These are phyloP conservation scores for Ormyrus thymus DNA, from an alignment of 2,888 invertebrate species.

Conservation along the genomic window DNA sequence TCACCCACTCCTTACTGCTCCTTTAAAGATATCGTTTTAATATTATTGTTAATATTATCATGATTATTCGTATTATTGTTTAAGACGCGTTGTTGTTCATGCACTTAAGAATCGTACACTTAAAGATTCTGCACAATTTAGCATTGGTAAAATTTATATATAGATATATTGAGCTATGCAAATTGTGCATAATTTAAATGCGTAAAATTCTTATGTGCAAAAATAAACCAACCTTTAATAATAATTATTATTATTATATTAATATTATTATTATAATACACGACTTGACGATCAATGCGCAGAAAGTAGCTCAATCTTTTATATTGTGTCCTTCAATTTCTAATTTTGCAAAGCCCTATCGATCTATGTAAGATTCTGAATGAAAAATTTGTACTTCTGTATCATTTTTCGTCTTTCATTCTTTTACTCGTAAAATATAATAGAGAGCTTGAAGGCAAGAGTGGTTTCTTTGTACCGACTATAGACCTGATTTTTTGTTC, in stretches of 20 bases:
- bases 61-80: conserved; percentile 10
- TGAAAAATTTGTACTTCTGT: conserved; percentile 72
- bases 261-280: conserved; percentile 50
- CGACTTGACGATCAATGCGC: conserved; percentile 53
- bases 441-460: conserved; percentile 75
- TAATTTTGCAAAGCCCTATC: conserved; percentile 42
- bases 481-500: conserved; percentile 67
- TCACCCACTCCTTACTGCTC: conserved; percentile 37
- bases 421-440: conserved; percentile 57
- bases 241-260: conserved; percentile 28
- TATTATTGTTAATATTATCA: conserved; percentile 26
- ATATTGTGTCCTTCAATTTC: conserved; percentile 28
- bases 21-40: conserved; percentile 17
- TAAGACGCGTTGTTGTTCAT: background rate
- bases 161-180: too few species aligned
- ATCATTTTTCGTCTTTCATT: conserved; percentile 60
- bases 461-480: conserved; percentile 74
- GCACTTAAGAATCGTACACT: too few species aligned
- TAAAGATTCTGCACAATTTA: too few species aligned
- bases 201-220: too few species aligned
- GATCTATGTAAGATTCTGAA: conserved; percentile 59
- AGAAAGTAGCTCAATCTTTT: conserved; percentile 36
- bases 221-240: background rate
- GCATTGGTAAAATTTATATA: too few species aligned
- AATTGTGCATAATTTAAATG: too few species aligned